Base-by-base conservation (phyloP, 2,888 invertebrate species). In the Drosophila trichaetosa region DNA sequence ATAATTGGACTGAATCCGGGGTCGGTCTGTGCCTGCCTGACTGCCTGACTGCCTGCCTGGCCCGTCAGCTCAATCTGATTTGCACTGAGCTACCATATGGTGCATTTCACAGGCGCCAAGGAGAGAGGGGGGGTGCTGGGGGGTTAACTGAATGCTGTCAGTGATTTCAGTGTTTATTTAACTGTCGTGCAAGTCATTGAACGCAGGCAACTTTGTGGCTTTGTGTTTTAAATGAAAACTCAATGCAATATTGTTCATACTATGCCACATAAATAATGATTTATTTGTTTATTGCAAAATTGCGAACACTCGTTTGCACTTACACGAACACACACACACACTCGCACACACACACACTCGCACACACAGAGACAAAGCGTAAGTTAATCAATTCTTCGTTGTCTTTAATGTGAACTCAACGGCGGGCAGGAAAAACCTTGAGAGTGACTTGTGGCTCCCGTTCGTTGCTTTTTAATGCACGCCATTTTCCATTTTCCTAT, bases 231-330 rank as follows among this genome's bases (percentile, higher is more conserved):
- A 48, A 68, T 18, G 49, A 61, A 70, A 68, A 40, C 54, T 66
- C 74, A 42, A 64, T 54, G 80, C 68, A 70, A 74, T 76, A 69
- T 69, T 67, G 76, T 24, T 24, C 2, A 24, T 24, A 46, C 46
- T 46, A 24, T 46, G 46, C 24, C 72, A 63, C 61, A 80, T 80
- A 87, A 89, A 89, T 89, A 90, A 90, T 90, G 90, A 86, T 86
- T 86, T 90, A 90, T 90, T 86, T 86, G 90, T 90, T 90, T 86
- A 86, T 86, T 86, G 79, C 70, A 75, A 88, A 86, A 65, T 40
- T n/a, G 34, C 34, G 11, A 24, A 36, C 34, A 36, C 34, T 24
- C 46, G 46, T 24, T 46, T 8, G 24, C 4, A 46, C 16, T 16
- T 24, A 24, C 27, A 46, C 4, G 24, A 16, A 16, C 42, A 31